Evolutionary conservation across 2,113 vertebrate genomes (phyloP).

Genomic region (Apaloderma vittatum): DNA sequence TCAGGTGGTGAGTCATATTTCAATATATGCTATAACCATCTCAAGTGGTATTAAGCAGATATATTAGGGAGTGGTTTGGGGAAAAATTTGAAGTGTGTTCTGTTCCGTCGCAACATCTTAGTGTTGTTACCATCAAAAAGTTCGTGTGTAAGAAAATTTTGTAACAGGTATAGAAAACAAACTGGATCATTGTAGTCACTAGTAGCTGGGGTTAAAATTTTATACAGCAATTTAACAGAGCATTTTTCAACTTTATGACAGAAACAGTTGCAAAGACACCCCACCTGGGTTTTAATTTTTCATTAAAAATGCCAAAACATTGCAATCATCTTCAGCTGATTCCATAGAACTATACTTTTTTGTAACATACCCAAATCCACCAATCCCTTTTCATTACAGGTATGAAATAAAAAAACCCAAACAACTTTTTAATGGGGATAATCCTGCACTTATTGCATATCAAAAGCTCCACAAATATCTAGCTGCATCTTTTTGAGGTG

Average conservation of each 20-base stretch:
- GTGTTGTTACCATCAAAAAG: not conserved
- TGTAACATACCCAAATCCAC: not conserved
- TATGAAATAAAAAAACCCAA: not conserved
- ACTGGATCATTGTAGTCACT: not conserved
- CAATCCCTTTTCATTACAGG: not conserved
- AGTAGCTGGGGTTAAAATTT: not conserved
- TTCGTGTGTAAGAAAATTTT: not conserved
- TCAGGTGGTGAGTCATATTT: not conserved
- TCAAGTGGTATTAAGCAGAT: not conserved
- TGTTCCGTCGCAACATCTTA: not conserved
- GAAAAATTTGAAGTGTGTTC: not conserved
- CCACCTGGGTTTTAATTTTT: not conserved
- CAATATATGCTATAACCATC: not conserved
- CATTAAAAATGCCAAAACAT: not conserved
- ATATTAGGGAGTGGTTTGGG: not conserved
- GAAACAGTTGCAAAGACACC: not conserved
- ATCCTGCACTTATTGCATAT: not conserved
- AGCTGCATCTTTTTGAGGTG: not conserved
- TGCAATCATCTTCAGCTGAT: not conserved
- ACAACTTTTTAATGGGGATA: not conserved
- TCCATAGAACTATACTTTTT: not conserved
- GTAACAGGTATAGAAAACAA: not conserved
- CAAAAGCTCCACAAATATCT: not conserved
- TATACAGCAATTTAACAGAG: not conserved
- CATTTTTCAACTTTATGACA: not conserved